Percentiles rank a stretch among this genome's conserved stretches.
Evolutionary conservation across 2,113 vertebrate genomes (phyloP).

Genomic region (Hymenochirus boettgeri): DNA sequence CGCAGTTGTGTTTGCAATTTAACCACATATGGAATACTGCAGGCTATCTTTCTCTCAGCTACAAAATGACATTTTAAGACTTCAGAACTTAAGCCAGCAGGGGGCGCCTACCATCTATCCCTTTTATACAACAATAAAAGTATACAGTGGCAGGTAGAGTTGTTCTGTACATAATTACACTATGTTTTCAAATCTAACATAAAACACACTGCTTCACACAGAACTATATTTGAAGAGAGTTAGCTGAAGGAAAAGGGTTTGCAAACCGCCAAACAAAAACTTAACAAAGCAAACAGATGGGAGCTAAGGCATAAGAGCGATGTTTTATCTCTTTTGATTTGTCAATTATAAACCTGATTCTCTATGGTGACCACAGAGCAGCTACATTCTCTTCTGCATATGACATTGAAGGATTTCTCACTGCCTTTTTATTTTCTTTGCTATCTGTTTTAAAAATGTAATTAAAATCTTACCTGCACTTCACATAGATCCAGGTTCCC

Average conservation of each 20-base stretch:
- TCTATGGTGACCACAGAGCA: conserved; percentile 11
- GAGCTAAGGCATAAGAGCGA: conserved; percentile 17
- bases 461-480: too few species aligned
- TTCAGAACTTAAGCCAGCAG: too few species aligned
- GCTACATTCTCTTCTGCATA: background rate
- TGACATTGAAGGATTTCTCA: background rate
- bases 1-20: too few species aligned
- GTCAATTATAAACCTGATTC: conserved; percentile 15
- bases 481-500: too few species aligned
- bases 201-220: conserved; percentile 4
- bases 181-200: background rate
- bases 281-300: conserved; percentile 14
- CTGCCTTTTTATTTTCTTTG: background rate
- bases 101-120: too few species aligned
- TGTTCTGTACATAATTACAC: background rate
- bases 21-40: too few species aligned
- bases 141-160: conserved; percentile 1
- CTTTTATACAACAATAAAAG: background rate
- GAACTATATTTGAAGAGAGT: background rate
- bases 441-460: background rate
- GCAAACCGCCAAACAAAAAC: conserved; percentile 16
- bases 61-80: too few species aligned
- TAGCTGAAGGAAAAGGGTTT: conserved; percentile 7
- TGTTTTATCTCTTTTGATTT: conserved; percentile 11
- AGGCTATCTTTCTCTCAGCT: too few species aligned